A percentile compares a stretch with the other conserved stretches of the same genome.
Conservation (phyloP, 2,113 vertebrate species). For the Halichoeres trimaculatus region DNA sequence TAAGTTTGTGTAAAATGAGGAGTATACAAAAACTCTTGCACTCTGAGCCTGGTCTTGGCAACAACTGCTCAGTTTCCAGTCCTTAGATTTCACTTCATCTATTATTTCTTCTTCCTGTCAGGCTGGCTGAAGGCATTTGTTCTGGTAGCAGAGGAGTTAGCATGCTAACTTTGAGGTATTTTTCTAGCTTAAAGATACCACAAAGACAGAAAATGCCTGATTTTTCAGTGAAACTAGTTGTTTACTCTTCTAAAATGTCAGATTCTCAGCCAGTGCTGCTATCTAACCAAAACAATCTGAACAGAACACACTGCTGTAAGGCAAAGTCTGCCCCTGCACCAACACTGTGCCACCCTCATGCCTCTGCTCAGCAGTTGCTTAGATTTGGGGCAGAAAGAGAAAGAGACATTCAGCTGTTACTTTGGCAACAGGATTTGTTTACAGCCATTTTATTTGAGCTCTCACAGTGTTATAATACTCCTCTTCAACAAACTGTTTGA, state of each 20-base stretch:
- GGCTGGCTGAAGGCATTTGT: background rate
- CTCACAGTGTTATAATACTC: constrained; percentile 69
- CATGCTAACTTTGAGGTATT: background rate
- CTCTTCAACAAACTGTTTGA: constrained; percentile 45
- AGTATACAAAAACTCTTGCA: background rate
- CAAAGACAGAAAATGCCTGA: background rate
- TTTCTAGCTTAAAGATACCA: background rate
- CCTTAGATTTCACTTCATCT: constrained; percentile 60
- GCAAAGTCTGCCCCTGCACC: background rate
- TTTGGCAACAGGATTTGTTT: constrained; percentile 74
- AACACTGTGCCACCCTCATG: constrained; percentile 3
- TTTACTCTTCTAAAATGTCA: constrained; percentile 2
- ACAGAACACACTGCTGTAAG: constrained; percentile 1
- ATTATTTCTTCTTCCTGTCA: constrained; percentile 51
- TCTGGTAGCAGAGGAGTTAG: background rate
- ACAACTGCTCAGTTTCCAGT: constrained; percentile 46
- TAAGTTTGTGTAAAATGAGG: too few relatives aligned
- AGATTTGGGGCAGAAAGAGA: constrained; percentile 27
- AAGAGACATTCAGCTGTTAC: constrained; percentile 63
- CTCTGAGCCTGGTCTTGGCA: background rate
- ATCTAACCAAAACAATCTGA: background rate
- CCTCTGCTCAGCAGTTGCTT: constrained; percentile 22
- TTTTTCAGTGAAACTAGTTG: background rate
- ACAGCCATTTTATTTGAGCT: constrained; percentile 61
- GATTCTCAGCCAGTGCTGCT: background rate